Evolutionary conservation across 2,888 invertebrate species (phyloP).

Genomic region (Mythimna lalbum): DNA sequence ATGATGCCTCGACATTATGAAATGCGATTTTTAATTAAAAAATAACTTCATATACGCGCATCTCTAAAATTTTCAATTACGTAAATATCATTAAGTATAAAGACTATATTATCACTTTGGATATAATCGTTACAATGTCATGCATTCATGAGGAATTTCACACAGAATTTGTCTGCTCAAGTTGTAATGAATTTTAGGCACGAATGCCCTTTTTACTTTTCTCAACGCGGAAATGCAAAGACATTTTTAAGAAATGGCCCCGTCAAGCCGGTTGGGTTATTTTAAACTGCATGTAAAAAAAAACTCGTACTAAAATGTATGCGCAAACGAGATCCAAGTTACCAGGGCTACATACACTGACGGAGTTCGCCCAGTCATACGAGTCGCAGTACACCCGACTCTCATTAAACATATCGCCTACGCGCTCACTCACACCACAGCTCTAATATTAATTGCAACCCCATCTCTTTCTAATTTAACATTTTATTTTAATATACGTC

Average conservation of each 20-base stretch:
- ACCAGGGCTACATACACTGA: conserved; percentile 84
- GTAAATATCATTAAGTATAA: conserved; percentile 18
- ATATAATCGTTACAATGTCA: conserved; percentile 22
- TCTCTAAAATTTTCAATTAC: conserved; percentile 28
- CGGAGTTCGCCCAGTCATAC: conserved; percentile 78
- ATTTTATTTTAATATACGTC: conserved; percentile 68
- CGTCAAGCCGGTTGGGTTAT: conserved; percentile 86
- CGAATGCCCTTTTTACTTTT: conserved; percentile 86
- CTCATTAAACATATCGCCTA: conserved; percentile 81
- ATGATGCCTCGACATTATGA: conserved; percentile 17
- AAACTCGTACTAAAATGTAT: conserved; percentile 88
- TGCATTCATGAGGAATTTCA: conserved; percentile 30
- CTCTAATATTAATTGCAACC: conserved; percentile 76
- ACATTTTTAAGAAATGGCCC: conserved; percentile 84
- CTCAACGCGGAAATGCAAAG: conserved; percentile 88
- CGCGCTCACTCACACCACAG: conserved; percentile 73
- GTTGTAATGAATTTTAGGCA: conserved; percentile 76
- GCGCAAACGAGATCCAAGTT: conserved; percentile 86
- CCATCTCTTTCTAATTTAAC: conserved; percentile 80
- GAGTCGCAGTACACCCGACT: conserved; percentile 74
- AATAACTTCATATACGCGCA: conserved; percentile 19
- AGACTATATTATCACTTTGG: conserved; percentile 20
- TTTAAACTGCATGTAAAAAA: conserved; percentile 82
- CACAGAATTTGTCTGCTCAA: conserved; percentile 32
- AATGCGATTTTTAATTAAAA: conserved; percentile 28